Base-by-base conservation (phyloP, 2,888 invertebrate species). In the Rhodophaea formosa region DNA sequence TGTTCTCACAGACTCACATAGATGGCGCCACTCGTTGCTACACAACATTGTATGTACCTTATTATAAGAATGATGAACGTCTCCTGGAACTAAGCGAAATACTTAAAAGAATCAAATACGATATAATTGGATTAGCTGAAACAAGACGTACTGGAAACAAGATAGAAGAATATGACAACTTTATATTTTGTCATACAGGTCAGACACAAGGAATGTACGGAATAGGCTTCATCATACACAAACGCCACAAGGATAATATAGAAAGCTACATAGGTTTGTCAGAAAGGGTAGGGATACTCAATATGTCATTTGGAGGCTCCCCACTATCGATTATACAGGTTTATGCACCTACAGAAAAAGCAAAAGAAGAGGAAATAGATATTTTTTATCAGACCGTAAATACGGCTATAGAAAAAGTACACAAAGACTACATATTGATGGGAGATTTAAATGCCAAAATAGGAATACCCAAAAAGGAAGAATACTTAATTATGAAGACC, bases 141-240 rank as follows among this genome's bases (percentile, higher is more conserved):
- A 57, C 45, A 16, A 64, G 66, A 62, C 60, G 63, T 62, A 51
- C 55, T 47, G 65, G 65, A 1, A 56, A 64, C 44, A 17, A 17
- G 15, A 68, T 67, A 23, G 59, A 61, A 62, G 67, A 69, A 60
- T 58, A 67, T 32, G 14, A 59, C 1, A 59, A 70, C 14, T 68
- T 62, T 43, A 66, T 70, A 3, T 12, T 70, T 1, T 67, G 17
- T 39, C 60, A 67, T 39, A 62, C 55, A 52, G 51, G 62, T 8
- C 53, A 61, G 17, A 64, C 54, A 5, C 54, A 49, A 10, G 67
- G 65, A 7, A 58, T 44, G 44, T 59, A 66, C 46, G 66, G 68
- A 14, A 66, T 69, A 2, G 69, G 69, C 5, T 70, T 65, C 15
- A 14, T 68, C 29, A 56, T 70, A 23, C 63, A 66, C 52, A 60